Base-by-base conservation (phyloP, 2,113 vertebrate species). In the Jaculus jaculus region DNA sequence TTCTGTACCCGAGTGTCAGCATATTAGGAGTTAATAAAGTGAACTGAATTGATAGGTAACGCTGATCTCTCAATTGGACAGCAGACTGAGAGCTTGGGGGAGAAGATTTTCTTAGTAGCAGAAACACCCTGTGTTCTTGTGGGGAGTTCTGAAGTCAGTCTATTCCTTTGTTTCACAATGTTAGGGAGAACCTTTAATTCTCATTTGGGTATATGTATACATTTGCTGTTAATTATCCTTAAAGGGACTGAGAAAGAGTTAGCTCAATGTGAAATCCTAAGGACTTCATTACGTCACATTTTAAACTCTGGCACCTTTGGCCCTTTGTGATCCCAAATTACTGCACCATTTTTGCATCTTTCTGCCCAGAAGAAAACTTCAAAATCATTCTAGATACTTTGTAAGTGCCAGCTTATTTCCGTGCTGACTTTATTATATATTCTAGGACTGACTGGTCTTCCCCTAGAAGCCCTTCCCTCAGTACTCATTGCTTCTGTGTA, bases 11-110 rank as follows among this genome's bases (percentile, higher is more conserved):
- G 80, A 85, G 60, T 83, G 80, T 87, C 87, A 75, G 78, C 42
- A 75, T 87, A 89, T 72, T 87, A 93, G 42, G 28, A 89, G 84
- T 72, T 93, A 86, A 94, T 90, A 80, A 91, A 91, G 58, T 71
- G 71, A 75, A 42, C 30, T 60, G 71, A 92, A 87, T 83, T 91
- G 92, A 95, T 86, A 80, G 81, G 60, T 51, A 60, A 42, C 72
- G 39, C 65, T 65, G 84, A 93, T 73, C 69, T 87, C 71, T 80
- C 71, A 73, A 13, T 42, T 39, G 9, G 75, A 30, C 75, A 83
- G 51, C 23, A 61, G 51, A 78, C 63, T 83, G 28, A 69, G 74
- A 82, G n/a, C 65, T 39, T n/a, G 21, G 26, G 16, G n/a, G 8
- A 18, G 11, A 77, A 71, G 89, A 65, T n/a, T 71, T 75, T 88